Evolutionary conservation across 1,140 invertebrate genomes (phyloP), one percentile per base, ranked within the genome.

Genomic region (Rhyzopertha dominica): DNA sequence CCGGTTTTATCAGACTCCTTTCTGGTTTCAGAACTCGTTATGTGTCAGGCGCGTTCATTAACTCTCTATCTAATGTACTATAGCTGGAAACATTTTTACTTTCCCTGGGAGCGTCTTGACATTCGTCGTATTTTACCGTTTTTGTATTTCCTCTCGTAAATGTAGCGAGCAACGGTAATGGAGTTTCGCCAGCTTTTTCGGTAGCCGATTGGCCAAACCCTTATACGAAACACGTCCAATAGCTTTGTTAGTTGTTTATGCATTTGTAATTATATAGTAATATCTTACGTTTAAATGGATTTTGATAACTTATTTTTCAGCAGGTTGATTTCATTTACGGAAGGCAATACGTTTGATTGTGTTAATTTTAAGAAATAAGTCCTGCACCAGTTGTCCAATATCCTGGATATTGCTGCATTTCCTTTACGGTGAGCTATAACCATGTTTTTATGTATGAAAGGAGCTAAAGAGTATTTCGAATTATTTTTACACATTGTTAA

Each of bases 31-130:
- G 45, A 47, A 50, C 51, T 49, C 47, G 49, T 53, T 63, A 55
- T 61, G 52, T 56, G 57, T 63, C 59, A 58, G 51, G 48, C 53
- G 48, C 39, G 52, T 54, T 61, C 61, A 61, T 63, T 63, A 63
- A 62, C 24, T 63, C 26, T 12, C 43, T 51, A 57, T 54, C 54
- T 59, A 48, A 58, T 58, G 55, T 41, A 30, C 41, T 41, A 47
- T 51, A 37, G 46, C 42, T 34, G 32, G 43, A 30, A 39, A 47
- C 41, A 41, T 47, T 47, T 54, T 54, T 50, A 43, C 44, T 44
- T 49, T 39, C 31, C 12, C 12, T 17, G 22, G 29, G 20, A 41
- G 42, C 37, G 17, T 46, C 19, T 46, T 19, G 18, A 31, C 32
- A 31, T 31, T 12, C 10, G 13, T 23, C n/a, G 16, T 24, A 12